Conservation (phyloP, 2,888 invertebrate genomes). For the Zaprionus lineosus region DNA sequence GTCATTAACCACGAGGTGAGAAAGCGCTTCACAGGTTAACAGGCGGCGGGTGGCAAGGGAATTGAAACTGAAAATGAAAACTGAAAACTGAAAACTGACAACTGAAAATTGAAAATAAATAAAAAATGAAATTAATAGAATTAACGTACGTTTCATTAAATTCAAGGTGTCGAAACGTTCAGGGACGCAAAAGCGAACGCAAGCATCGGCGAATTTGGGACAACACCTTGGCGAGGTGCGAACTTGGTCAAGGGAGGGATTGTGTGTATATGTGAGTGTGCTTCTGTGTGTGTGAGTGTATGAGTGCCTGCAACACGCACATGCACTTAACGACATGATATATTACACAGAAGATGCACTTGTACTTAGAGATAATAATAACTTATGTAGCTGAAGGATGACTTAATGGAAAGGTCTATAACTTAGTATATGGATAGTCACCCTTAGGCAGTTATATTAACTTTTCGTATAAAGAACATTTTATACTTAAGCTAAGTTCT, state of each 20-base stretch:
- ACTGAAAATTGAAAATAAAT: slow-evolving; percentile 44
- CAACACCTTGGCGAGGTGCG: slow-evolving; percentile 49
- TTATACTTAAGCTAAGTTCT: no score
- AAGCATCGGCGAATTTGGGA: slow-evolving; percentile 35
- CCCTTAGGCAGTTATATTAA: no score
- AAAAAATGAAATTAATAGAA: slow-evolving; percentile 70
- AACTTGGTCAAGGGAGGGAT: slow-evolving; percentile 37
- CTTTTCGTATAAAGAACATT: no score
- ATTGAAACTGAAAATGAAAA: slow-evolving; percentile 20
- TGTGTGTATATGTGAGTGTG: no score
- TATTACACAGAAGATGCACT: no score
- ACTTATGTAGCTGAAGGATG: no score
- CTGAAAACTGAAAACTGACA: slow-evolving; percentile 15
- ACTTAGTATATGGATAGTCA: no score
- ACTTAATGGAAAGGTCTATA: no score
- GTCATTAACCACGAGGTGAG: slow-evolving; percentile 61
- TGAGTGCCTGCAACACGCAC: no score
- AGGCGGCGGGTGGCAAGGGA: slow-evolving; percentile 15
- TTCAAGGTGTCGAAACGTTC: slow-evolving; percentile 57
- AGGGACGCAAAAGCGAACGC: slow-evolving; percentile 44
- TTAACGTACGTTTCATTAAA: slow-evolving; percentile 56
- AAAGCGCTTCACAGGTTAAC: slow-evolving; percentile 4
- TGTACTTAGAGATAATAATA: no score
- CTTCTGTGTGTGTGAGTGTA: no score
- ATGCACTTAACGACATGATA: no score